phyloP scores from a whole-genome alignment of 2,797 vertebrate genomes.

The Hapalemur alaotrensis region DNA sequence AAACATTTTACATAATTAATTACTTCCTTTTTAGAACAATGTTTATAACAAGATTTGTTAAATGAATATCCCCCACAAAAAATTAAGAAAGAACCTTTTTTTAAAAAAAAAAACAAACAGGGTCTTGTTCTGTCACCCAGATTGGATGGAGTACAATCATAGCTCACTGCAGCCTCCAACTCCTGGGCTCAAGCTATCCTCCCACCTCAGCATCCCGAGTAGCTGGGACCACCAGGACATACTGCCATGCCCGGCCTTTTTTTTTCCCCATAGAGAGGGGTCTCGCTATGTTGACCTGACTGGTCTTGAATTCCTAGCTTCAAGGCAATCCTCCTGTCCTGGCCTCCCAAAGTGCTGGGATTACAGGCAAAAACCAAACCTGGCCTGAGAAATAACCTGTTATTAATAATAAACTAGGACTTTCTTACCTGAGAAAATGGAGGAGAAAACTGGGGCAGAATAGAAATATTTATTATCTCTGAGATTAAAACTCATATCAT shows the following conservation, averaged over 20 bases:
- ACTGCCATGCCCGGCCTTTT: no score
- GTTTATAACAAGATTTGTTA: constrained; percentile 24
- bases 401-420: not conserved
- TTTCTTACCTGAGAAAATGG: constrained; percentile 28
- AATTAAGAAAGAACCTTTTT: not conserved
- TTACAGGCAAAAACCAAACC: not conserved
- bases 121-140: no score
- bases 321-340: not conserved
- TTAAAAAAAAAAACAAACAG: no score
- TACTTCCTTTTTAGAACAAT: constrained; percentile 49
- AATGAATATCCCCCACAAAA: not conserved
- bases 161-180: not conserved
- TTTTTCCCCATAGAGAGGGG: not conserved
- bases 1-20: constrained; percentile 24
- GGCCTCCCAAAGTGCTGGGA: not conserved
- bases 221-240: not conserved
- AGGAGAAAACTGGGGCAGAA: not conserved
- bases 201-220: not conserved
- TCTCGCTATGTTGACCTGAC: not conserved
- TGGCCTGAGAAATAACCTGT: not conserved
- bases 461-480: not conserved
- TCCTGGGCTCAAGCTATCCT: not conserved
- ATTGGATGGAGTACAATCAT: not conserved
- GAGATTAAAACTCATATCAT: constrained; percentile 1
- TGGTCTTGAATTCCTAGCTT: not conserved